These are phyloP conservation scores for Caenorhabditis latens DNA, from an alignment of 1,140 invertebrate genomes.

Conservation along the genomic window DNA sequence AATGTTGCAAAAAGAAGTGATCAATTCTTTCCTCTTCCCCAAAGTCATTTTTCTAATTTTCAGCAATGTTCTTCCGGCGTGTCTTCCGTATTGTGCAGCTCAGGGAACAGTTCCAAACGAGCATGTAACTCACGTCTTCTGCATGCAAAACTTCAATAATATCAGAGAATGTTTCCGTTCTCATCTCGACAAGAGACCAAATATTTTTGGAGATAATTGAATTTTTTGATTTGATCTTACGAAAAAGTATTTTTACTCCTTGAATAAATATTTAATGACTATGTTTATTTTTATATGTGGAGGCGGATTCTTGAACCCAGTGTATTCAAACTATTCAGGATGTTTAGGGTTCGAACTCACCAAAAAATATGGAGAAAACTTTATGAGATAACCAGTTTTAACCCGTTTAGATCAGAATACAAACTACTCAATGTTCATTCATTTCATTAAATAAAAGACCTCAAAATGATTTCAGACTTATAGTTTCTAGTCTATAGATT, in stretches of 20 bases:
- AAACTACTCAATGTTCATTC: too few species aligned
- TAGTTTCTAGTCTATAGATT: too few species aligned
- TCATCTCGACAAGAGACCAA: slow-evolving; percentile 71
- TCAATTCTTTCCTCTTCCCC: neutral
- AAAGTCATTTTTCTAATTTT: slow-evolving; percentile 24
- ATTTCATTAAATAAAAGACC: too few species aligned
- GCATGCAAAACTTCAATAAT: slow-evolving; percentile 71
- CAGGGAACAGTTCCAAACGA: slow-evolving; percentile 68
- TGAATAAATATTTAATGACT: neutral
- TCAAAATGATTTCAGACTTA: too few species aligned
- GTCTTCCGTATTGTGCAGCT: slow-evolving; percentile 69
- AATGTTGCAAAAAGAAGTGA: slow-evolving; percentile 76
- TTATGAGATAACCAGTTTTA: too few species aligned
- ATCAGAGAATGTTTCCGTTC: slow-evolving; percentile 74
- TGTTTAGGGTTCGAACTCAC: too few species aligned
- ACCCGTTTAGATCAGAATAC: too few species aligned
- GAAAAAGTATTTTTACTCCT: neutral
- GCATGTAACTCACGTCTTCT: slow-evolving; percentile 72
- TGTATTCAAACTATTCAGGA: too few species aligned
- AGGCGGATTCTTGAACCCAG: too few species aligned
- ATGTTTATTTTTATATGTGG: too few species aligned
- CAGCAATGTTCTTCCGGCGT: slow-evolving; percentile 70
- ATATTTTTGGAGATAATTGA: slow-evolving; percentile 73
- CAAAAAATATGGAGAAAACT: too few species aligned
- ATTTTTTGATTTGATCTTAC: neutral